Conservation (phyloP, 2,113 vertebrate genomes). For the Haplochromis burtoni region DNA sequence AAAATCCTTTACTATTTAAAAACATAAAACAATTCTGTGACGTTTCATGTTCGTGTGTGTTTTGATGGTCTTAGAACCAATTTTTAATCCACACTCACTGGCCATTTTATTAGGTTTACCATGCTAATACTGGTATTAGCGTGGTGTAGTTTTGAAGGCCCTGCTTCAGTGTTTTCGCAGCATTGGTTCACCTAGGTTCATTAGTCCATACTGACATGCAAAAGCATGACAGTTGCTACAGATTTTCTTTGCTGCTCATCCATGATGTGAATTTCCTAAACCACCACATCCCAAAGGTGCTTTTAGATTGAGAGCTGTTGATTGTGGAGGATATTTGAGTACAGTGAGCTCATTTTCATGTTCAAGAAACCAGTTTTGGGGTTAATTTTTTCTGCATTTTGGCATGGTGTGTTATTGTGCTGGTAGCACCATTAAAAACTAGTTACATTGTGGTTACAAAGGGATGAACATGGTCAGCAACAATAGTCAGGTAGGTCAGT, state of each 20-base stretch:
- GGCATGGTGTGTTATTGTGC: not conserved
- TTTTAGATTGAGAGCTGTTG: not conserved
- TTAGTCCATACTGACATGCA: not conserved
- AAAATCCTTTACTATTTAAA: not conserved
- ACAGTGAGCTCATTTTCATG: not conserved
- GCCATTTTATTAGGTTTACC: not conserved
- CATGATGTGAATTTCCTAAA: not conserved
- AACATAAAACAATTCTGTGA: accelerated
- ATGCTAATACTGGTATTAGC: accelerated
- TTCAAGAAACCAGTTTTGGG: not conserved
- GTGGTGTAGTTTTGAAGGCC: not conserved
- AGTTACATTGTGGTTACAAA: not conserved
- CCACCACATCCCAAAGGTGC: not conserved
- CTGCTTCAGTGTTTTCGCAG: not conserved
- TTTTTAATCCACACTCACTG: not conserved
- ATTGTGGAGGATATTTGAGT: not conserved
- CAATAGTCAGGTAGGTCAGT: not conserved
- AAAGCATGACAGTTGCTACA: not conserved
- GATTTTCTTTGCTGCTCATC: not conserved
- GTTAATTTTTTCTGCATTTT: not conserved
- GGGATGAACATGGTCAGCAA: not conserved
- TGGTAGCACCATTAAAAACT: not conserved
- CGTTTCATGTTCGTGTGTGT: accelerated
- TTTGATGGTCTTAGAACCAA: accelerated
- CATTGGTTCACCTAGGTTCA: not conserved